Base-by-base conservation (phyloP, 2,888 invertebrate species). In the Kuschelorhynchus macadamiae region DNA sequence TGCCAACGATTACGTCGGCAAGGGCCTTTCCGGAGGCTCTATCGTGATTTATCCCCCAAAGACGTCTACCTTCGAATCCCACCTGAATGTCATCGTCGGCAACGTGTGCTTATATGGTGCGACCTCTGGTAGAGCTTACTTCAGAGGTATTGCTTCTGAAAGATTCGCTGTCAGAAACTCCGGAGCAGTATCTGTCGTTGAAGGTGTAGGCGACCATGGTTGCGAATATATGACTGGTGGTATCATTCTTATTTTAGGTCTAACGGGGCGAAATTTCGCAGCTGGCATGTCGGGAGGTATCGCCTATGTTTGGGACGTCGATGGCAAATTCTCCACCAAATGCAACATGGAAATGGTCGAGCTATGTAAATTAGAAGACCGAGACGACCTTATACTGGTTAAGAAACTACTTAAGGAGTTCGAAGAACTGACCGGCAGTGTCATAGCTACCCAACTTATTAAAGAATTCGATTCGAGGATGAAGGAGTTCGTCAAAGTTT, bases 201-300 rank as follows among this genome's bases (percentile, higher is more conserved):
- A 99, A 86, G 98, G 98, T 57, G 97, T 97, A 64, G 99, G 99
- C 39, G 99, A 99, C 86, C 98, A 99, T 85, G 98, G 97, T 65
- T 99, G 99, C 87, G 99, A 99, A 86, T 99, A 99, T 85, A 99
- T 99, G 99, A 99, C 99, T 49, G 98, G 97, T 11, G 98, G 98
- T 65, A 85, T 89, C 66, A 93, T 94, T 70, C 87, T 99, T 53
- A 93, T 99, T 78, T 88, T 99, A 12, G 82, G 82, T 81, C 88
- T 95, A 67, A 98, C 98, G 5, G 99, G 99, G 0, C 87, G 98
- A 71, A 99, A 99, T 86, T 99, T 99, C 86, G 98, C 97, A 7
- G 99, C 99, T 47, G 99, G 98, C 75, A 99, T 99, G 98, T 97
- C 97, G 63, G 96, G 96, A 46, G 86, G 86, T 50, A 93, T 98